Evolutionary conservation across 1,140 invertebrate genomes (phyloP).

Genomic region (Drosophila trapezifrons): DNA sequence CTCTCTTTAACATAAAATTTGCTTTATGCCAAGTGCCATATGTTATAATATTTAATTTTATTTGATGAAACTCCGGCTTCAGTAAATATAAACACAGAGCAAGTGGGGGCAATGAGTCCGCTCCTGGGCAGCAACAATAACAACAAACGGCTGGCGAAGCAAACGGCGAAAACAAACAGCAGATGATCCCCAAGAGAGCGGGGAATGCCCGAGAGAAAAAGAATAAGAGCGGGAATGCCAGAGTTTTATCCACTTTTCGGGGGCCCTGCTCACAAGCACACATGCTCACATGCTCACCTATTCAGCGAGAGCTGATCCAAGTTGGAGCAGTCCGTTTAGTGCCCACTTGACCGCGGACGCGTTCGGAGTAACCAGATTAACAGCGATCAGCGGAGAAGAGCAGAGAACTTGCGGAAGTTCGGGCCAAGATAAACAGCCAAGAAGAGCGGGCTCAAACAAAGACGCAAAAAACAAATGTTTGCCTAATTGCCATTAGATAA

Average conservation of each 20-base stretch:
- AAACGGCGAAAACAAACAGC: conserved; percentile 43
- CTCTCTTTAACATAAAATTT: background rate
- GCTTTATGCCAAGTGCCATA: conserved; percentile 16
- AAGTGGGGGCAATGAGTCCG: conserved; percentile 24
- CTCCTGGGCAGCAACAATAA: conserved; percentile 16
- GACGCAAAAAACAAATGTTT: conserved; percentile 47
- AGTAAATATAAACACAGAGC: background rate
- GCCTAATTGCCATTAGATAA: conserved; percentile 53
- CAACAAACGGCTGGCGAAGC: conserved; percentile 21
- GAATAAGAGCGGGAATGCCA: conserved; percentile 1
- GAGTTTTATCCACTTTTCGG: conserved; percentile 7
- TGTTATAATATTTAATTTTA: conserved; percentile 36
- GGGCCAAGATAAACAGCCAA: conserved; percentile 11
- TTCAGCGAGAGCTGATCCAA: conserved; percentile 39
- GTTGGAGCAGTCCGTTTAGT: conserved; percentile 34
- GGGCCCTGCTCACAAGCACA: background rate
- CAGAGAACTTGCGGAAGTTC: conserved; percentile 24
- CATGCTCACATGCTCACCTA: conserved; percentile 6
- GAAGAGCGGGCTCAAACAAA: conserved; percentile 22
- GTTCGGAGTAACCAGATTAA: conserved; percentile 27
- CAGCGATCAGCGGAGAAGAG: conserved; percentile 11
- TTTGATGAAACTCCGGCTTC: background rate
- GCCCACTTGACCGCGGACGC: conserved; percentile 14
- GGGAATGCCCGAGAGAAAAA: background rate
- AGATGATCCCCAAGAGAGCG: conserved; percentile 57